phyloP scores from a whole-genome alignment of 2,113 vertebrate genomes.

The Zapornia atra region DNA sequence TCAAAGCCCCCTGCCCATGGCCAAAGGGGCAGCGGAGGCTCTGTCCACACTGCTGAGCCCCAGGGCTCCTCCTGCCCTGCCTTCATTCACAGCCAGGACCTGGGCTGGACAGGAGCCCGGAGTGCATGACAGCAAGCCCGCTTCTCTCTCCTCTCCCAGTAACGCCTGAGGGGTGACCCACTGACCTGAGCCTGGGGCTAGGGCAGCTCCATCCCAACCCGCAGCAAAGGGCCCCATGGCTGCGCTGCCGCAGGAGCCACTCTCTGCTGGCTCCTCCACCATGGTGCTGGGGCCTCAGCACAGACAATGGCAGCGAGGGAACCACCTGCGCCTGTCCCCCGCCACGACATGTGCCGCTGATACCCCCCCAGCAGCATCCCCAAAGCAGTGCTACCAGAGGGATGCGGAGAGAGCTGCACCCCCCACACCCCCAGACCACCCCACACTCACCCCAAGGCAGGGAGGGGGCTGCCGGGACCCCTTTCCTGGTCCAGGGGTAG shows the following conservation, averaged over 20 bases:
- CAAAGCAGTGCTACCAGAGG: not conserved
- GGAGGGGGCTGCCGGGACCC: not conserved
- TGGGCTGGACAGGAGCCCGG: not conserved
- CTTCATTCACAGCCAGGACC: not conserved
- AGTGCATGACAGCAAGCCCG: not conserved
- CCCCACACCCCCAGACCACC: not conserved
- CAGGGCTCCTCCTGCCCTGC: not conserved
- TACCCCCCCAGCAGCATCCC: not conserved
- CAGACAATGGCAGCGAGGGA: not conserved
- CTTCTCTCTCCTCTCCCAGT: not conserved
- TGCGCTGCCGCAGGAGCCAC: rapidly evolving
- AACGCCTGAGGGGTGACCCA: rapidly evolving
- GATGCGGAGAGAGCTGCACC: not conserved
- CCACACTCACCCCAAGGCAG: not conserved
- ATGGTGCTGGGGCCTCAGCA: not conserved
- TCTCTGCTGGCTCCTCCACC: not conserved
- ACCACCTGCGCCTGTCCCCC: not conserved
- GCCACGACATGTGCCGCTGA: rapidly evolving
- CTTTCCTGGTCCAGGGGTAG: rapidly evolving
- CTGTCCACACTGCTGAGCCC: not conserved
- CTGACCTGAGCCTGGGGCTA: not conserved
- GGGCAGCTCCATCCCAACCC: not conserved
- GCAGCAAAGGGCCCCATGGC: not conserved
- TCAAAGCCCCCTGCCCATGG: not conserved
- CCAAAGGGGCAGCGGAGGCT: not conserved